These are phyloP conservation scores for Nephrocerus scutellatus DNA, from an alignment of 2,888 invertebrate species.

Conservation along the genomic window DNA sequence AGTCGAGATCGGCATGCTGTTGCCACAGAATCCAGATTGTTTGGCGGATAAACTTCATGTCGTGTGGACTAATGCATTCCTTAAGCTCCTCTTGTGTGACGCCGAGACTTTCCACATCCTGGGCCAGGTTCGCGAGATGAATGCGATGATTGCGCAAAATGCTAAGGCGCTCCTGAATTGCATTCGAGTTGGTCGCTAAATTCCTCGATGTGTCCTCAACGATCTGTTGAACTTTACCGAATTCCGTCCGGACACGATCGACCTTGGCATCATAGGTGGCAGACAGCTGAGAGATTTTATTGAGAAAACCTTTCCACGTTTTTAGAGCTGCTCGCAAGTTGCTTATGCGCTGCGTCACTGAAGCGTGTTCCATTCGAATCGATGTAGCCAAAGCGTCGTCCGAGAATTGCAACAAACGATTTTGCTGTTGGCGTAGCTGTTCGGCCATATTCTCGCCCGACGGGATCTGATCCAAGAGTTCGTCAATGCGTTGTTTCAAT, in stretches of 20 bases:
- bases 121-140: constrained; percentile 46
- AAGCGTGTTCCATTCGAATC: constrained; percentile 73
- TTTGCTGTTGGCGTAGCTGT: constrained; percentile 59
- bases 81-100: constrained; percentile 75
- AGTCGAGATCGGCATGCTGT: constrained; percentile 73
- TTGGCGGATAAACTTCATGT: constrained; percentile 73
- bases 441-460: constrained; percentile 61
- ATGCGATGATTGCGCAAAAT: constrained; percentile 56
- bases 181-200: constrained; percentile 54
- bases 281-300: constrained; percentile 58
- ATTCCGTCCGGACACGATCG: constrained; percentile 54
- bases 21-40: constrained; percentile 71
- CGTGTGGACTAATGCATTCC: constrained; percentile 75
- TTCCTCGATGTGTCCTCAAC: constrained; percentile 54
- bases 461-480: constrained; percentile 61
- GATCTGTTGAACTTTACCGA: constrained; percentile 58
- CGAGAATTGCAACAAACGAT: constrained; percentile 60
- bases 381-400: constrained; percentile 72
- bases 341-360: constrained; percentile 67
- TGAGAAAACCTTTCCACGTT: constrained; percentile 72
- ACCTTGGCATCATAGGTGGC: constrained; percentile 59
- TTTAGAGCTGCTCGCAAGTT: constrained; percentile 73
- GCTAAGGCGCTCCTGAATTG: constrained; percentile 59
- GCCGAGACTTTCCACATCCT: constrained; percentile 63
- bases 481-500: constrained; percentile 61